Conservation (phyloP, 2,888 invertebrate species). For the Hartigia nigra region DNA sequence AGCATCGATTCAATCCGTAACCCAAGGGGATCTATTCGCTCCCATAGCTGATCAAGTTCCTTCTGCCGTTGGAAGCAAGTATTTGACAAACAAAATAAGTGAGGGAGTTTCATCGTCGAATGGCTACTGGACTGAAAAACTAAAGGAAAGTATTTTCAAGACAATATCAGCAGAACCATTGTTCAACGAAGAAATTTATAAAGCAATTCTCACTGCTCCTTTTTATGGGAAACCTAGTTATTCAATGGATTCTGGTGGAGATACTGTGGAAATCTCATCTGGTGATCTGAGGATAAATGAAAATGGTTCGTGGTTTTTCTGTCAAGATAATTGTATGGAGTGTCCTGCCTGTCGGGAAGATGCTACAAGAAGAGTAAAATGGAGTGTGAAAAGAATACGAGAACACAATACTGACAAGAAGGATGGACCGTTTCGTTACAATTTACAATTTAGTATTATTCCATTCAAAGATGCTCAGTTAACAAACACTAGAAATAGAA, state of each 20-base stretch:
- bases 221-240: not conserved
- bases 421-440: slow-evolving; percentile 69
- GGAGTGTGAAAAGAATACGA: slow-evolving; percentile 76
- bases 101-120: not conserved
- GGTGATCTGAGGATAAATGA: slow-evolving; percentile 3
- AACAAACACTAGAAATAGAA: not conserved
- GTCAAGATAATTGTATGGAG: not conserved
- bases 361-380: slow-evolving; percentile 46
- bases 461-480: slow-evolving; percentile 64
- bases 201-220: slow-evolving; percentile 4
- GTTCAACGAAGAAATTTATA: slow-evolving; percentile 5
- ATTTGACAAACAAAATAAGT: not conserved
- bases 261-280: not conserved
- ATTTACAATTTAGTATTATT: slow-evolving; percentile 76
- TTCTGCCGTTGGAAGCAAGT: not conserved
- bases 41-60: not conserved
- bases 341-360: not conserved
- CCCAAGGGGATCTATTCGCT: not conserved
- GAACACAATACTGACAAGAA: slow-evolving; percentile 69
- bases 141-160: slow-evolving; percentile 9
- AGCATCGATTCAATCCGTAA: not conserved
- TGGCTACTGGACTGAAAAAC: not conserved
- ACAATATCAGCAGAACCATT: not conserved
- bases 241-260: not conserved
- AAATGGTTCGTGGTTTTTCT: not conserved